Conservation (phyloP, 2,113 vertebrate species). For the Struthidea cinerea region DNA sequence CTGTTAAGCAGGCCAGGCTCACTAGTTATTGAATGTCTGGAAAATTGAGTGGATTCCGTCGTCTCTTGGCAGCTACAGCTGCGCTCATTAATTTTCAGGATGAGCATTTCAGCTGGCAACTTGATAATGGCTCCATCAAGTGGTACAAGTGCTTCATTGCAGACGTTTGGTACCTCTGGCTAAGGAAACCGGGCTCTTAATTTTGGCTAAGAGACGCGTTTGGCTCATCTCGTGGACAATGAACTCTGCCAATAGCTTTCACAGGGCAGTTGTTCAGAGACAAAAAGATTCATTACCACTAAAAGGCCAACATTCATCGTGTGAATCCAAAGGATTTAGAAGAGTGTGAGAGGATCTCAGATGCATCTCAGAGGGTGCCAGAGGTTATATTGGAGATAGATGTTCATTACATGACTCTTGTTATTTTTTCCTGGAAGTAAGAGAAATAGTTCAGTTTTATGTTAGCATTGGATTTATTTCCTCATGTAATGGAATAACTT, state of each 20-base stretch:
- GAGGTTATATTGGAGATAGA: background rate
- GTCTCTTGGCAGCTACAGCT: background rate
- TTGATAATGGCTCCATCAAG: constrained; percentile 19
- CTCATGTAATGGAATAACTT: background rate
- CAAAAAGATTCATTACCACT: background rate
- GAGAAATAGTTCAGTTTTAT: background rate
- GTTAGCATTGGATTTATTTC: background rate
- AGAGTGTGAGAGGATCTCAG: background rate
- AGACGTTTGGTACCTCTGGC: background rate
- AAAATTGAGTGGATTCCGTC: background rate
- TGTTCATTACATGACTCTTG: background rate
- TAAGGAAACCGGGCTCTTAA: background rate
- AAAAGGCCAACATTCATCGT: background rate
- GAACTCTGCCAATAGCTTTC: background rate
- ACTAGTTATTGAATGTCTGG: background rate
- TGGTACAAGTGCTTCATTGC: background rate
- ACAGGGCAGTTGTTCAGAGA: background rate
- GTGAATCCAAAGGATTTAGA: background rate
- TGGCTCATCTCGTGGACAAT: background rate
- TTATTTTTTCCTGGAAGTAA: background rate
- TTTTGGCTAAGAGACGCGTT: background rate
- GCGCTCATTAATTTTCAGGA: background rate
- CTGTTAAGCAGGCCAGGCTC: background rate
- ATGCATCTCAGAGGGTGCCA: background rate
- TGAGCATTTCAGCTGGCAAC: background rate